Evolutionary conservation across 2,113 vertebrate species (phyloP).

Genomic region (Phaethornis superciliosus): DNA sequence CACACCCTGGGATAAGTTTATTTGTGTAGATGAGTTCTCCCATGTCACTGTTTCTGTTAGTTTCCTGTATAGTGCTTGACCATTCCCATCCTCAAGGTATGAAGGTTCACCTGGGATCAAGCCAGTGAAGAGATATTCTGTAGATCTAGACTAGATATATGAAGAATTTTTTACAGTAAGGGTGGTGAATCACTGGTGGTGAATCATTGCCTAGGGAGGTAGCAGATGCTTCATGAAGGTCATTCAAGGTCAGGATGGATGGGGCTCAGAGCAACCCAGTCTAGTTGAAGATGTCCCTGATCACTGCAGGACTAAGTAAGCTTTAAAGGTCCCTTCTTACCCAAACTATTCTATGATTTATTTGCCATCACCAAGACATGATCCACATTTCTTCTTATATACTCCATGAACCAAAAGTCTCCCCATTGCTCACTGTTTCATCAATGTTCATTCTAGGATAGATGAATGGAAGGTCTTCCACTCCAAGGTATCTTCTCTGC

Average conservation of each 20-base stretch:
- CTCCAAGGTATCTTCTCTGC: not conserved
- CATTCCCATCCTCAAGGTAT: fast-evolving
- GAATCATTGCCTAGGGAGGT: no score
- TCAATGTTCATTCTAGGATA: not conserved
- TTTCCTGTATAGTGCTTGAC: not conserved
- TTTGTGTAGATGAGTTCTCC: not conserved
- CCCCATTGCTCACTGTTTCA: not conserved
- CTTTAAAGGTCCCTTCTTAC: no score
- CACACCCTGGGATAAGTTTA: not conserved
- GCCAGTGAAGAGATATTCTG: not conserved
- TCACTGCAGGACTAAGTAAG: no score
- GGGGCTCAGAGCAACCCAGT: no score
- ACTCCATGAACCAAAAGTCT: fast-evolving
- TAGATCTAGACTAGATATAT: no score
- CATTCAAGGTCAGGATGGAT: no score
- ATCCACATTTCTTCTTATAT: not conserved
- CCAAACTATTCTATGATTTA: not conserved
- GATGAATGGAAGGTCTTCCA: not conserved
- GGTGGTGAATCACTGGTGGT: no score
- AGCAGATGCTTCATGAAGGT: no score
- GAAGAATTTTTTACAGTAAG: no score
- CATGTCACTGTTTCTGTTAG: not conserved
- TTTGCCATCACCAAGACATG: not conserved
- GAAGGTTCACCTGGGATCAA: not conserved
- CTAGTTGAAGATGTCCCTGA: no score